Evolutionary conservation across 2,113 vertebrate species (phyloP).

Genomic region (Ascaphus truei): DNA sequence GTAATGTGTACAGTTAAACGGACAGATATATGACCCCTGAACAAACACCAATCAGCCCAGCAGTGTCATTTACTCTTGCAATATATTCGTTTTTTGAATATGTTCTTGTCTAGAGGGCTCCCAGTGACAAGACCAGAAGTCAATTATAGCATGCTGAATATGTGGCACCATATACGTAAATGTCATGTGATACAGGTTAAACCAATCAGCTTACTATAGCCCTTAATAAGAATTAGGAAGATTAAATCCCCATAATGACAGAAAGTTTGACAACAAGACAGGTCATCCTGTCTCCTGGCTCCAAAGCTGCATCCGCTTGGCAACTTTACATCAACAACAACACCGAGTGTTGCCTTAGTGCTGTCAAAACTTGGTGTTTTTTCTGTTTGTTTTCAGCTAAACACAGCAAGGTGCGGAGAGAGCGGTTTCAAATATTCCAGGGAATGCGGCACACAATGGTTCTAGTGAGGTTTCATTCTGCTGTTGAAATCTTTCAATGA

Average conservation of each 20-base stretch:
- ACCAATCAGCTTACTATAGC: too few species aligned
- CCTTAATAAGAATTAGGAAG: too few species aligned
- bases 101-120: too few species aligned
- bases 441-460: not conserved
- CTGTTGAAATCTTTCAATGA: constrained; percentile 10
- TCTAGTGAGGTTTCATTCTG: constrained; percentile 17
- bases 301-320: constrained; percentile 1
- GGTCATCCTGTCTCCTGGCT: not conserved
- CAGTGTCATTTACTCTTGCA: not conserved
- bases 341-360: constrained; percentile 4
- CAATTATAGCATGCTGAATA: too few species aligned
- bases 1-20: constrained; percentile 39
- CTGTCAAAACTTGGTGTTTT: constrained; percentile 30
- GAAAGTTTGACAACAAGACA: not conserved
- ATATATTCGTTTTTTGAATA: too few species aligned
- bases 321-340: constrained; percentile 32
- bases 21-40: constrained; percentile 7
- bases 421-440: constrained; percentile 25
- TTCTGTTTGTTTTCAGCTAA: constrained; percentile 14
- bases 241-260: too few species aligned
- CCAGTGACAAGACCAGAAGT: too few species aligned
- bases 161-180: too few species aligned
- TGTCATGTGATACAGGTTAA: too few species aligned
- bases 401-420: constrained; percentile 19
- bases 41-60: not conserved